phyloP scores from a whole-genome alignment of 2,888 invertebrate species.

The Eustalomyia histrio region DNA sequence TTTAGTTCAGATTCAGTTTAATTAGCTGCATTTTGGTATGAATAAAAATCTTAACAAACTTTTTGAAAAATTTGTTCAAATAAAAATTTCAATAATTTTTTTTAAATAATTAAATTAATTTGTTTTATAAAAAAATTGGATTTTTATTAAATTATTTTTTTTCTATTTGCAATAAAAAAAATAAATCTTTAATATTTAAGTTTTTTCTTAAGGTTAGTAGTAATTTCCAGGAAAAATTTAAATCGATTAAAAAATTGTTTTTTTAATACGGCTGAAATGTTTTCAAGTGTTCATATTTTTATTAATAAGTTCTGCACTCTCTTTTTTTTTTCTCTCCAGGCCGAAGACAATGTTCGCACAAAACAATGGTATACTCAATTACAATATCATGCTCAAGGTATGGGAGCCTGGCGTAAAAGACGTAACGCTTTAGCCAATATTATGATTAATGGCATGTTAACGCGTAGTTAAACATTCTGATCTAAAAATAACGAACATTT shows the following conservation, averaged over 20 bases:
- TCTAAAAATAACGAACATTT: neutral
- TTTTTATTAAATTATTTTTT: too few relatives aligned
- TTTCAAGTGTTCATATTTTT: neutral
- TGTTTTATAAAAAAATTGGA: too few relatives aligned
- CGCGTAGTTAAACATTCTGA: slow-evolving; percentile 56
- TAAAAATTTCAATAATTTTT: too few relatives aligned
- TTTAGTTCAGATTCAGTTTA: too few relatives aligned
- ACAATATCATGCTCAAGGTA: slow-evolving; percentile 93
- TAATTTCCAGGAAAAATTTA: too few relatives aligned
- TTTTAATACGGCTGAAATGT: neutral
- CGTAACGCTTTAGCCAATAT: slow-evolving; percentile 97
- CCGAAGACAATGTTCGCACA: slow-evolving; percentile 92
- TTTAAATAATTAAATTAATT: too few relatives aligned
- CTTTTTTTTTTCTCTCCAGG: slow-evolving; percentile 81
- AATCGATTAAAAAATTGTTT: neutral
- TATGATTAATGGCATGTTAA: slow-evolving; percentile 93
- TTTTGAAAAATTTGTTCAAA: too few relatives aligned
- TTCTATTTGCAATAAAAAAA: too few relatives aligned
- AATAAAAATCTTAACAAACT: too few relatives aligned
- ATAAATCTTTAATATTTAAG: too few relatives aligned
- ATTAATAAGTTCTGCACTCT: slow-evolving; percentile 14
- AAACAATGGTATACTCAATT: slow-evolving; percentile 94
- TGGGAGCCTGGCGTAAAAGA: slow-evolving; percentile 94
- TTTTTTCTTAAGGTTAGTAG: too few relatives aligned
- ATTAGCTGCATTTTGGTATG: too few relatives aligned